Conservation (phyloP, 1,140 invertebrate species). For the Neodiprion lecontei region DNA sequence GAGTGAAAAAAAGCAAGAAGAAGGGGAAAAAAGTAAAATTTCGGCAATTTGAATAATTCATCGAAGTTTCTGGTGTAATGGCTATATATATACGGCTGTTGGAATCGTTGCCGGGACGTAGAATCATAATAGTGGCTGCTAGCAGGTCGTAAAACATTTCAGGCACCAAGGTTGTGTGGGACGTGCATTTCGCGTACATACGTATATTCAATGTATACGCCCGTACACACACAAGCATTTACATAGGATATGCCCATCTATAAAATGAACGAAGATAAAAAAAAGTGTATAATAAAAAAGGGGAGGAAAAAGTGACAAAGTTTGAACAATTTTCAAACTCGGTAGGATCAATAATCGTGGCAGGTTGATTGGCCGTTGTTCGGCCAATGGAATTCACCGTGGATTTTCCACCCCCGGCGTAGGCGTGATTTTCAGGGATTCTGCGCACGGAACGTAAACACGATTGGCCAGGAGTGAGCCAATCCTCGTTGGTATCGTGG, state of each 20-base stretch:
- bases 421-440: neutral
- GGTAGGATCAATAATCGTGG: neutral
- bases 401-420: neutral
- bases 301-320: neutral
- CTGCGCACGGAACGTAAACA: neutral
- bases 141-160: constrained; percentile 3
- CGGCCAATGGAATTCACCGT: neutral
- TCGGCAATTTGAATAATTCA: neutral
- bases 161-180: neutral
- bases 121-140: neutral
- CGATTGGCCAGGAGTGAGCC: too few species aligned
- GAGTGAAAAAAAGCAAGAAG: too few species aligned
- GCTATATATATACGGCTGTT: neutral
- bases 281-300: neutral
- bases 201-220: too few species aligned
- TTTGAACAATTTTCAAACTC: neutral
- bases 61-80: neutral
- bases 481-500: too few species aligned
- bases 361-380: neutral
- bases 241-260: neutral
- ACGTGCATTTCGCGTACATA: neutral
- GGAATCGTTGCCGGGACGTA: neutral
- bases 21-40: too few species aligned
- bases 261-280: neutral
- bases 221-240: too few species aligned